A percentile compares a stretch with the other conserved stretches of the same genome.
phyloP scores from a whole-genome alignment of 2,888 invertebrate species.

The Eueremaeus valkanovi region DNA sequence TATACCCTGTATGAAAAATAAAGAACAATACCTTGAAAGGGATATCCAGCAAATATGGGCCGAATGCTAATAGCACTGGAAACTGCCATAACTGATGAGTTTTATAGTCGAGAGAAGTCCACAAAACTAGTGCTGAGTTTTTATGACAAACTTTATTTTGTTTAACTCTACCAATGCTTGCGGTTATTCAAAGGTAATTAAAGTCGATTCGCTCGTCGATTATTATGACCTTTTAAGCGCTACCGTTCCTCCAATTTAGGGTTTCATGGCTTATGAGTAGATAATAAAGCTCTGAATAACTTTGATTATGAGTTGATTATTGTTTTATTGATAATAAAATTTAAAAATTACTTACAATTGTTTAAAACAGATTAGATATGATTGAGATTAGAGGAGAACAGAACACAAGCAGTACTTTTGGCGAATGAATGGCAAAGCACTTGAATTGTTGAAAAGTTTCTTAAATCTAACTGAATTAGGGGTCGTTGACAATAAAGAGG shows the following conservation, averaged over 20 bases:
- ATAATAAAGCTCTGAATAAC: neutral
- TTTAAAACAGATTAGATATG: too few relatives aligned
- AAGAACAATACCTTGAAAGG: constrained; percentile 44
- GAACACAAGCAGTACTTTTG: neutral
- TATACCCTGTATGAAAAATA: too few relatives aligned
- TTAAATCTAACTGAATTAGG: constrained; percentile 10
- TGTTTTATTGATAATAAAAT: neutral
- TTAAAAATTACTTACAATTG: neutral
- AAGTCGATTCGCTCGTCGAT: neutral
- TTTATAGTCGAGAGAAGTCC: constrained; percentile 34
- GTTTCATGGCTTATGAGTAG: neutral
- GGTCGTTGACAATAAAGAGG: neutral
- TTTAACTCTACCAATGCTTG: constrained; percentile 37
- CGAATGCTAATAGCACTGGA: constrained; percentile 42
- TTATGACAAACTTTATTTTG: constrained; percentile 14
- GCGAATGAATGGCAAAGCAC: neutral
- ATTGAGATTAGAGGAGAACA: neutral
- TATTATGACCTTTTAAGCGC: neutral
- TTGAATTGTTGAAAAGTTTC: neutral
- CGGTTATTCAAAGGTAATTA: constrained; percentile 7
- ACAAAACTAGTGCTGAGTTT: constrained; percentile 2
- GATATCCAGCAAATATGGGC: constrained; percentile 42
- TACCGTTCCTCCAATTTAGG: neutral
- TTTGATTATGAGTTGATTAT: neutral
- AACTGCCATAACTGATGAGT: constrained; percentile 41